Percentiles rank a stretch among this genome's conserved stretches.
Evolutionary conservation across 2,113 vertebrate genomes (phyloP).

Genomic region (Notechis scutatus): DNA sequence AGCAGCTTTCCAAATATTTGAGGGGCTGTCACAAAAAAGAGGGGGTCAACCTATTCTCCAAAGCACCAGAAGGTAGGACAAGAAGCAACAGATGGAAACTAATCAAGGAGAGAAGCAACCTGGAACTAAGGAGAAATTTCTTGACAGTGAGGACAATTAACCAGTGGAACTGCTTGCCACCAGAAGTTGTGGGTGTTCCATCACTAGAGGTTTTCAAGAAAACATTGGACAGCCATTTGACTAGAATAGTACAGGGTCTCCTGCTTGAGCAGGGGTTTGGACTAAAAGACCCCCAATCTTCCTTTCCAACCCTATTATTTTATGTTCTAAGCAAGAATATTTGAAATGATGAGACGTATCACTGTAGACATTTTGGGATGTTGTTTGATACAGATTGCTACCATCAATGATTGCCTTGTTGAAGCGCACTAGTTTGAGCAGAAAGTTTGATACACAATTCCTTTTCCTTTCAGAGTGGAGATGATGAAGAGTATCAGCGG

Average conservation of each 20-base stretch:
- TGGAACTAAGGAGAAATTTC: neutral
- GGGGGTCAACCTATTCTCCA: neutral
- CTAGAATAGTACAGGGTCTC: neutral
- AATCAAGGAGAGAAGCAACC: neutral
- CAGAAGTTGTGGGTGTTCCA: neutral
- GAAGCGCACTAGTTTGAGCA: neutral
- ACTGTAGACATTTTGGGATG: neutral
- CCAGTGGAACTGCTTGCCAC: neutral
- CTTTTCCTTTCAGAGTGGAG: slow-evolving; percentile 79
- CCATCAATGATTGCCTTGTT: neutral
- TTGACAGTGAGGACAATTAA: neutral
- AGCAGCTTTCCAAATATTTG: neutral
- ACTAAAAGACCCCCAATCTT: neutral
- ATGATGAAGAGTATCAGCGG: slow-evolving; percentile 88
- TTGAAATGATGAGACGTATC: neutral
- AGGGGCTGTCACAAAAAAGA: neutral
- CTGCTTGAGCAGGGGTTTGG: neutral
- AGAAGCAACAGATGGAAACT: neutral
- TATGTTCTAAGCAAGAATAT: neutral
- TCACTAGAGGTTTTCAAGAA: neutral
- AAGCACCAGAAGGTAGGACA: neutral
- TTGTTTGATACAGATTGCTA: neutral
- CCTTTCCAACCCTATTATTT: neutral
- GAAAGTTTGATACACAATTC: rapidly evolving
- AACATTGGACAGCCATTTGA: neutral